Percentiles rank a stretch among this genome's conserved stretches.
Conservation (phyloP, 2,113 vertebrate species). For the Meriones unguiculatus region DNA sequence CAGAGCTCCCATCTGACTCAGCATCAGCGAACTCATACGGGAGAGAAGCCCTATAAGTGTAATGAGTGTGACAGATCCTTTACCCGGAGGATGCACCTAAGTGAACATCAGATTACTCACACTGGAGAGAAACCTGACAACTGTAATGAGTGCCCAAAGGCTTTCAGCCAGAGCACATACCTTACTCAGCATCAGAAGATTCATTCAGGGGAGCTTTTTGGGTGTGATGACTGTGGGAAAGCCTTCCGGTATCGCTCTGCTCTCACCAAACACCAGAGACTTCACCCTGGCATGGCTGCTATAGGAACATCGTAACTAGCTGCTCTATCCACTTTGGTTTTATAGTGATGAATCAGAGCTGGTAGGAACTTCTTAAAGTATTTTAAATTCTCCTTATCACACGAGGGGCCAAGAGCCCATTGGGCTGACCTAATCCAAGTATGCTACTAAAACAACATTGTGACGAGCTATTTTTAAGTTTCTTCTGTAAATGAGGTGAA, state of each 20-base stretch:
- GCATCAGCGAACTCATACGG: conserved; percentile 73
- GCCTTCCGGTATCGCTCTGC: conserved; percentile 70
- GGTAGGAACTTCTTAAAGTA: neutral
- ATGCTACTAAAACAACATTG: neutral
- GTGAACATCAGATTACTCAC: conserved; percentile 69
- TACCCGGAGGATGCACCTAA: conserved; percentile 65
- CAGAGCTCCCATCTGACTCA: conserved; percentile 77
- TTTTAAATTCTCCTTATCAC: neutral
- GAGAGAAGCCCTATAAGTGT: conserved; percentile 74
- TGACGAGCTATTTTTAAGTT: conserved; percentile 27
- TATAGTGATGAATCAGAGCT: neutral
- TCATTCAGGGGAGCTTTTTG: conserved; percentile 71
- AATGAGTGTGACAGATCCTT: conserved; percentile 65
- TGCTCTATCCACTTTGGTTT: neutral
- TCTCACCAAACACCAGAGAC: conserved; percentile 76
- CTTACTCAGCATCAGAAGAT: conserved; percentile 71
- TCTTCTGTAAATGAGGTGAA: conserved; percentile 21
- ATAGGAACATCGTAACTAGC: neutral
- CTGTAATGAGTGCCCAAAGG: conserved; percentile 57
- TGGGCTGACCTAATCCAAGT: neutral
- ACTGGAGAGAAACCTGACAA: conserved; percentile 57
- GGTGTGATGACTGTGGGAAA: conserved; percentile 75
- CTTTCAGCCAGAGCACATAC: conserved; percentile 62
- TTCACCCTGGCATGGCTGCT: conserved; percentile 64
- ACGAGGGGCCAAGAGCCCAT: neutral